Conservation (phyloP, 2,888 invertebrate species). For the Chironomus tentans region DNA sequence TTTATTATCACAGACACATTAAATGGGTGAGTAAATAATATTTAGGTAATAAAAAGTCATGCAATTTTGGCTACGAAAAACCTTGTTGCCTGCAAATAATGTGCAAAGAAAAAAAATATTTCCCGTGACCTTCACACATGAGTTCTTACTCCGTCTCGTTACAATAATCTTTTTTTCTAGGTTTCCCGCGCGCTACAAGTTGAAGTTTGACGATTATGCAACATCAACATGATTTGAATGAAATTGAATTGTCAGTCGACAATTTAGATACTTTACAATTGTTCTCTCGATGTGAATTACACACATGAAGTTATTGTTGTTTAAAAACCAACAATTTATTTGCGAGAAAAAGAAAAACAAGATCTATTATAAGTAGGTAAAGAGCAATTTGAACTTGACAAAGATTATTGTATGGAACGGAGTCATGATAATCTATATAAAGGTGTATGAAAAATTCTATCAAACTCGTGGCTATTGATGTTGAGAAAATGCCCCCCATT, state of each 20-base stretch:
- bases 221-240: not conserved
- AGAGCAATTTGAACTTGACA: not conserved
- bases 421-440: too few relatives aligned
- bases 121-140: slow-evolving; percentile 16
- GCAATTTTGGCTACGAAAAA: not conserved
- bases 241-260: not conserved
- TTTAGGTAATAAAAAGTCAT: not conserved
- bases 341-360: not conserved
- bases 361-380: not conserved
- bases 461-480: not conserved
- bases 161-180: slow-evolving; percentile 5
- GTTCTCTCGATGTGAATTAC: slow-evolving; percentile 1
- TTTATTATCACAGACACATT: too few relatives aligned
- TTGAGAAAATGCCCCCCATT: not conserved
- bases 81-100: not conserved
- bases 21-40: not conserved
- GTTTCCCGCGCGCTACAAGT: not conserved
- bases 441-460: too few relatives aligned
- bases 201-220: not conserved
- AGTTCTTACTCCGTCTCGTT: slow-evolving; percentile 14
- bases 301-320: not conserved
- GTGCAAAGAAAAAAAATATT: not conserved
- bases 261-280: not conserved
- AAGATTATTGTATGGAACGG: not conserved
- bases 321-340: slow-evolving; percentile 1